Evolutionary conservation across 2,888 invertebrate genomes (phyloP).

Genomic region (Pachymerium ferrugineum): DNA sequence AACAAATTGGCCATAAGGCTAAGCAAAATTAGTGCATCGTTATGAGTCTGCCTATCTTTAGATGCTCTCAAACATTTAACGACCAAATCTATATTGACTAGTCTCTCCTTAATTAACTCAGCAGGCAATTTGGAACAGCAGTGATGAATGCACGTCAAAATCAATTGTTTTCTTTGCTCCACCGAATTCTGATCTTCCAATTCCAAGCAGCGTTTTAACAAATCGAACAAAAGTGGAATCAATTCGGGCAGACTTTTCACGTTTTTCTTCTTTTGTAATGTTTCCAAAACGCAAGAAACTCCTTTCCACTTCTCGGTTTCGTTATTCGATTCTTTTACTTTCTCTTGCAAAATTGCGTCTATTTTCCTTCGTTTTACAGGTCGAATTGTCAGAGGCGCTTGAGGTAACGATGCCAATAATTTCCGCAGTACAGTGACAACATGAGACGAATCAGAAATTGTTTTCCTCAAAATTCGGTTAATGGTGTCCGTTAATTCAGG

Average conservation of each 20-base stretch:
- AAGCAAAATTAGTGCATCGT: conserved; percentile 80
- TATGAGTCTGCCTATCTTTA: conserved; percentile 90
- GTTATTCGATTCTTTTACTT: neutral
- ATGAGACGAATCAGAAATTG: neutral
- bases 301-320: conserved; percentile 63
- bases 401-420: neutral
- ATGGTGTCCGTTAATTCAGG: neutral
- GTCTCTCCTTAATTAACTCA: conserved; percentile 41
- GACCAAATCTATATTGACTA: conserved; percentile 61
- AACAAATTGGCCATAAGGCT: conserved; percentile 70
- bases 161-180: conserved; percentile 83
- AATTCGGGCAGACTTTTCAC: conserved; percentile 61
- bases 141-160: conserved; percentile 69
- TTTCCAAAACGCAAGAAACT: conserved; percentile 72
- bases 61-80: conserved; percentile 86
- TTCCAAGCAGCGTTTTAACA: conserved; percentile 69
- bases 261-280: conserved; percentile 77
- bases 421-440: neutral
- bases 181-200: conserved; percentile 74
- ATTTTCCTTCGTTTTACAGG: neutral
- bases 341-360: neutral
- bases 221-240: conserved; percentile 68
- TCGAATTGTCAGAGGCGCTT: neutral
- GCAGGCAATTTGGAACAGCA: conserved; percentile 58
- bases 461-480: neutral